A percentile compares a stretch with the other conserved stretches of the same genome.
These are phyloP conservation scores for Heterotilapia buettikoferi DNA, from an alignment of 2,113 vertebrate genomes.

Conservation along the genomic window DNA sequence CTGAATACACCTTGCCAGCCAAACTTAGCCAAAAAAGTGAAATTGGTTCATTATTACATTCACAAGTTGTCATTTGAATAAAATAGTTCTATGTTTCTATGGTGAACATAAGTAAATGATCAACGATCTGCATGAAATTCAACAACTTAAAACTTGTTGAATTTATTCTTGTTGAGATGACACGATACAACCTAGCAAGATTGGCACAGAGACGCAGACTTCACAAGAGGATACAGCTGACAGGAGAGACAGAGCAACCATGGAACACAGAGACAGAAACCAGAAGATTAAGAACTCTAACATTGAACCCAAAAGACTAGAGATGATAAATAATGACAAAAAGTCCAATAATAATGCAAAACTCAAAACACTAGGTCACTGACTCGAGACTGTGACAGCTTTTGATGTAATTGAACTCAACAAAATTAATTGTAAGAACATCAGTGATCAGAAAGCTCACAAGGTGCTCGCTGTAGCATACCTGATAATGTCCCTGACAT, in stretches of 20 bases:
- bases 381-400: not conserved
- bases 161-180: not conserved
- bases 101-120: not conserved
- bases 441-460: not conserved
- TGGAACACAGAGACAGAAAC: not conserved
- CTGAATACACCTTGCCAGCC: not conserved
- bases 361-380: not conserved
- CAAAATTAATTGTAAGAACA: not conserved
- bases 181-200: not conserved
- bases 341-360: not conserved
- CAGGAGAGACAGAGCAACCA: not conserved
- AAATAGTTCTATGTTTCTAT: not conserved
- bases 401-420: not conserved
- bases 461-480: not conserved
- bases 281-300: not conserved
- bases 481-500: not conserved
- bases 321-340: not conserved
- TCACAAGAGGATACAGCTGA: not conserved
- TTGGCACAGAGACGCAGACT: not conserved
- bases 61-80: not conserved
- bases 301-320: not conserved
- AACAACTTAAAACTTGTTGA: not conserved
- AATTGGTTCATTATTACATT: not conserved
- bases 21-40: not conserved
- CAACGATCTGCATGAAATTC: not conserved